Conservation (phyloP, 2,113 vertebrate genomes). For the Cervus canadensis region DNA sequence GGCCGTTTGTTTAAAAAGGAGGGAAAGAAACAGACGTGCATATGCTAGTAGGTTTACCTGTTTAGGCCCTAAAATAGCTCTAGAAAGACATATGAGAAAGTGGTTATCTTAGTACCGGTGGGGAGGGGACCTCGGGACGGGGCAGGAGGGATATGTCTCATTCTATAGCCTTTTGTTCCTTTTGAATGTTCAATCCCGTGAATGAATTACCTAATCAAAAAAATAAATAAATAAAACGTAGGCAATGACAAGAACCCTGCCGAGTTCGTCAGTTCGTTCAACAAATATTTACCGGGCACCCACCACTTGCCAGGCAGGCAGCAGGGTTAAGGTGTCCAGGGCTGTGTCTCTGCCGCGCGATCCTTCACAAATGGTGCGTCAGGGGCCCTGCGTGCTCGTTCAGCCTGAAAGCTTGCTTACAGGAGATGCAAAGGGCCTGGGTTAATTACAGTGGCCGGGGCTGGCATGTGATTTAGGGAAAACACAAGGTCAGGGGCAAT, state of each 20-base stretch:
- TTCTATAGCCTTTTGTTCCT: slow-evolving; percentile 26
- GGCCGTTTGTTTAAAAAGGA: slow-evolving; percentile 30
- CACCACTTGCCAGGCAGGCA: slow-evolving; percentile 2
- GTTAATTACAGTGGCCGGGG: neutral
- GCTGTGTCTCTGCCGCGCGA: neutral
- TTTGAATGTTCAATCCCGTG: slow-evolving; percentile 57
- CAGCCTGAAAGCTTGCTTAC: neutral
- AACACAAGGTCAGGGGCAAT: slow-evolving; percentile 9
- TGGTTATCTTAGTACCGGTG: neutral
- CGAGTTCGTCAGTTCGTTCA: slow-evolving; percentile 32
- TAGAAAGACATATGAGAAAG: slow-evolving; percentile 47
- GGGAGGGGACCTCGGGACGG: neutral
- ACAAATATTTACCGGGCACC: slow-evolving; percentile 46
- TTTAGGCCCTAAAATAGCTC: slow-evolving; percentile 61
- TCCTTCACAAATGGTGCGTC: neutral
- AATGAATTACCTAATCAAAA: slow-evolving; percentile 50
- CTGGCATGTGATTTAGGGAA: neutral
- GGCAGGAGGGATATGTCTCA: neutral
- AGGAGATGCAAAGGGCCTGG: neutral
- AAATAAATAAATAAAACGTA: slow-evolving; percentile 56
- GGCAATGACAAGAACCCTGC: slow-evolving; percentile 39
- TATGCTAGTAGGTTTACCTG: slow-evolving; percentile 22
- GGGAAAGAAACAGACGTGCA: neutral
- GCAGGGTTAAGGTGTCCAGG: neutral
- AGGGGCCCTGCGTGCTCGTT: neutral